These are phyloP conservation scores for Apis florea DNA, from an alignment of 1,140 invertebrate genomes.

Conservation along the genomic window DNA sequence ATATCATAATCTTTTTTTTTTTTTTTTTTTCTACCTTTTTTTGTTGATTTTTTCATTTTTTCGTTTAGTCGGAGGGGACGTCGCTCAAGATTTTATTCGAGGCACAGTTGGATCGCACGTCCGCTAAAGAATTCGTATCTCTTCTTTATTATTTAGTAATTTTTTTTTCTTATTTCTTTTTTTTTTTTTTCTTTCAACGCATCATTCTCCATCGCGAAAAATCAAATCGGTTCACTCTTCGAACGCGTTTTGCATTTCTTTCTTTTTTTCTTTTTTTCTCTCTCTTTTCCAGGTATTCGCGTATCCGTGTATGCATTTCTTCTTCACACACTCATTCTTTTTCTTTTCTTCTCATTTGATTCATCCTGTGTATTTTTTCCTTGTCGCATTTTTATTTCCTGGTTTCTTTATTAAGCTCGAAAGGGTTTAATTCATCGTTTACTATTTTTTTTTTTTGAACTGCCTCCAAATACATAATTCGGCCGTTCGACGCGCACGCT, in stretches of 20 bases:
- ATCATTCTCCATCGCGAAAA: background rate
- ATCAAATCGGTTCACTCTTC: background rate
- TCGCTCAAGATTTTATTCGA: slow-evolving; percentile 55
- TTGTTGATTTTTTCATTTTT: background rate
- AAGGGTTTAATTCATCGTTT: slow-evolving; percentile 17
- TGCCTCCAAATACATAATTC: background rate
- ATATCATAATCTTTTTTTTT: slow-evolving; percentile 26
- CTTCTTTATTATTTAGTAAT: background rate
- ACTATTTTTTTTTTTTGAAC: background rate
- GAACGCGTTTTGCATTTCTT: background rate
- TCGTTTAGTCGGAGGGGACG: slow-evolving; percentile 52
- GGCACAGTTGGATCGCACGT: slow-evolving; percentile 49
- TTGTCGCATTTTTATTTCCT: background rate
- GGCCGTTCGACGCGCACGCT: slow-evolving; percentile 18
- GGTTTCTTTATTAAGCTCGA: slow-evolving; percentile 36
- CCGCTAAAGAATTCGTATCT: slow-evolving; percentile 12
- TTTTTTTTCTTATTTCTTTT: background rate
- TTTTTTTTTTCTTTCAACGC: background rate
- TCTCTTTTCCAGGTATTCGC: background rate
- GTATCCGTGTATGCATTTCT: background rate
- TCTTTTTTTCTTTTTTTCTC: no score
- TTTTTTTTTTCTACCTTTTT: background rate
- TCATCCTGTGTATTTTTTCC: background rate
- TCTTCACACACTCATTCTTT: background rate
- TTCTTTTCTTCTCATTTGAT: background rate